phyloP scores from a whole-genome alignment of 2,888 invertebrate species.

The Agrotis clavis region DNA sequence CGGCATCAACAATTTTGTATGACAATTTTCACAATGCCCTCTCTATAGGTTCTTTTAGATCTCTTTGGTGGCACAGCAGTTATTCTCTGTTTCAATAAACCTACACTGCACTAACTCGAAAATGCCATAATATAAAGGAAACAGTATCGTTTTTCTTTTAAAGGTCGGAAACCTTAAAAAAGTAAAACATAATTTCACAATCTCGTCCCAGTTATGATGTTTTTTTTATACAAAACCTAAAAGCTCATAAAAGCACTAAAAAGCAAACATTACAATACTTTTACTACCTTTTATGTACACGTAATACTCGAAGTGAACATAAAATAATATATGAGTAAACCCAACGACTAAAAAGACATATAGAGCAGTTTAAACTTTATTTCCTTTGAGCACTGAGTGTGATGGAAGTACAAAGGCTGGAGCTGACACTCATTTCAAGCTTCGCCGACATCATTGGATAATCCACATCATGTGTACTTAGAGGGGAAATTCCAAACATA shows the following conservation, averaged over 20 bases:
- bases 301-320: slow-evolving; percentile 50
- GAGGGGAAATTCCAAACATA: slow-evolving; percentile 41
- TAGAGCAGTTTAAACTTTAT: slow-evolving; percentile 55
- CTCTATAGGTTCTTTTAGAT: too few species aligned
- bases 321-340: slow-evolving; percentile 49
- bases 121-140: background rate
- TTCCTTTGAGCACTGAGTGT: slow-evolving; percentile 58
- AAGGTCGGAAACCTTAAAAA: background rate
- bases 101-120: too few species aligned
- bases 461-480: slow-evolving; percentile 47
- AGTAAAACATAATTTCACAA: slow-evolving; percentile 3
- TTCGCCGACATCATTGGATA: slow-evolving; percentile 45
- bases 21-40: too few species aligned
- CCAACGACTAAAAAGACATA: slow-evolving; percentile 42
- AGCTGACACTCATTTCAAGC: slow-evolving; percentile 55
- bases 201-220: slow-evolving; percentile 8
- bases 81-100: background rate
- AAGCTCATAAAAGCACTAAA: slow-evolving; percentile 22
- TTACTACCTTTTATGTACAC: slow-evolving; percentile 30
- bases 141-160: background rate
- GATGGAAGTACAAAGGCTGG: slow-evolving; percentile 57
- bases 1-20: too few species aligned
- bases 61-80: background rate
- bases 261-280: slow-evolving; percentile 26
- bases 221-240: slow-evolving; percentile 33